Conservation (phyloP, 2,797 vertebrate genomes). For the Streptopelia turtur region DNA sequence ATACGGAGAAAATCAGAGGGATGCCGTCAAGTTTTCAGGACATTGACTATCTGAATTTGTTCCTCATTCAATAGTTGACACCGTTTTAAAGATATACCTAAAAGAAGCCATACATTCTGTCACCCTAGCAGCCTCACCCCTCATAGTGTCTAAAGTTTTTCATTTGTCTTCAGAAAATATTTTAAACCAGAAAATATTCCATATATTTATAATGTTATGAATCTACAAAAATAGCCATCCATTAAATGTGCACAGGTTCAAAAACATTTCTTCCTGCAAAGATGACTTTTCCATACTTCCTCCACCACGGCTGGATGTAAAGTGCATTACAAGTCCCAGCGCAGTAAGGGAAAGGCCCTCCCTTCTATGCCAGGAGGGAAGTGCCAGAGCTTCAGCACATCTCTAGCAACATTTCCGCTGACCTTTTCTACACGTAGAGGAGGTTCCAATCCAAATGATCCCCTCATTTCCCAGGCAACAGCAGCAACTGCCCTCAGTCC, state of each 20-base stretch:
- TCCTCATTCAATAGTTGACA: background rate
- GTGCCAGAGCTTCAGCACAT: background rate
- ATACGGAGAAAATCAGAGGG: background rate
- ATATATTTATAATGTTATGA: background rate
- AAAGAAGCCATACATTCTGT: background rate
- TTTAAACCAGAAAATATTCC: constrained; percentile 26
- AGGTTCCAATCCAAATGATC: background rate
- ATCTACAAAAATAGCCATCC: constrained; percentile 45
- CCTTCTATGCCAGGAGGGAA: constrained; percentile 12
- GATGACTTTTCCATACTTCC: constrained; percentile 67
- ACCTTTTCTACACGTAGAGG: constrained; percentile 29
- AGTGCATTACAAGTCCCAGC: constrained; percentile 27
- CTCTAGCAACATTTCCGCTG: constrained; percentile 23
- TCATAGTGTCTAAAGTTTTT: background rate
- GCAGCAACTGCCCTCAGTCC: background rate
- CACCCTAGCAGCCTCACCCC: background rate
- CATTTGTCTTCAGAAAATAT: background rate
- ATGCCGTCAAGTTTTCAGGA: background rate
- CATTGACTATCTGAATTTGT: background rate
- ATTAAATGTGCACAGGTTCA: constrained; percentile 21
- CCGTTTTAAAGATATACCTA: background rate
- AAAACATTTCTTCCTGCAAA: constrained; percentile 18
- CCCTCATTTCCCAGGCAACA: background rate
- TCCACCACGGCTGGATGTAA: background rate
- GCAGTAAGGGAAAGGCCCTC: constrained; percentile 53